Evolutionary conservation across 2,888 invertebrate genomes (phyloP).

Genomic region (Corythucha ciliata): DNA sequence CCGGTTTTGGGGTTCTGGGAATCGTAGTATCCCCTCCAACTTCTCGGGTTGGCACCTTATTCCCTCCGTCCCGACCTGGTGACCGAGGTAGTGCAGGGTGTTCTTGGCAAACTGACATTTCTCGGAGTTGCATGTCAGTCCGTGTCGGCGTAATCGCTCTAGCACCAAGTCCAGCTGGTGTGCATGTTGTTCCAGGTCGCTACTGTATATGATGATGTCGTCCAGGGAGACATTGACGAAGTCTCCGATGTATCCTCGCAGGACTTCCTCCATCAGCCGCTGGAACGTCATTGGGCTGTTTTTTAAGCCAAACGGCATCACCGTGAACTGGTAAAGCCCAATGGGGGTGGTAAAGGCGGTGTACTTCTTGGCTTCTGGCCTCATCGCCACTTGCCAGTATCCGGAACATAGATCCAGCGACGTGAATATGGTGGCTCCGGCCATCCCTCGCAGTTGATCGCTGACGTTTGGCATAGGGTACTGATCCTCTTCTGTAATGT

Average conservation of each 20-base stretch:
- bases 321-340: conserved; percentile 24
- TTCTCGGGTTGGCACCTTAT: too few relatives aligned
- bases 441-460: conserved; percentile 16
- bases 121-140: too few relatives aligned
- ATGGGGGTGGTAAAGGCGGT: conserved; percentile 25
- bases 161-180: conserved; percentile 13
- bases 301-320: conserved; percentile 27
- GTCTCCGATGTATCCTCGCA: conserved; percentile 1
- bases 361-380: background rate
- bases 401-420: too few relatives aligned
- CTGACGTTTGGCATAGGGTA: conserved; percentile 20
- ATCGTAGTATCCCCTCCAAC: too few relatives aligned
- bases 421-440: too few relatives aligned
- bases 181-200: background rate
- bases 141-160: conserved; percentile 27
- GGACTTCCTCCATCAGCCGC: too few relatives aligned
- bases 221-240: conserved; percentile 19
- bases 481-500: conserved; percentile 1
- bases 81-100: too few relatives aligned
- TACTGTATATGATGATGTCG: conserved; percentile 15
- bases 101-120: too few relatives aligned
- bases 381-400: conserved; percentile 26
- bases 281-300: conserved; percentile 21
- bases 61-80: too few relatives aligned
- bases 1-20: too few relatives aligned